Base-by-base conservation (phyloP, 2,888 invertebrate species). In the Margaritifera margaritifera region DNA sequence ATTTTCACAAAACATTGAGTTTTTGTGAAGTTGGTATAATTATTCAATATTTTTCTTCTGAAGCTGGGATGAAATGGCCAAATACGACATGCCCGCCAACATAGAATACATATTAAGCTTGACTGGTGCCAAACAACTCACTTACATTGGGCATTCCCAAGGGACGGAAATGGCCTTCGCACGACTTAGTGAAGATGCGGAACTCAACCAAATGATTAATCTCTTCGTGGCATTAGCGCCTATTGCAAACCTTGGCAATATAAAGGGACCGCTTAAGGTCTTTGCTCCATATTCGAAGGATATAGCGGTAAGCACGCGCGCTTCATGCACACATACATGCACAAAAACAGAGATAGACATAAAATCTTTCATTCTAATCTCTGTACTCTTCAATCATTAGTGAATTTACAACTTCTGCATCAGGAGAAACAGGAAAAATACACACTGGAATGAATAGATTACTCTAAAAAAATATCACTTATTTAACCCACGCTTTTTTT, bases 111-210 rank as follows among this genome's bases (percentile, higher is more conserved):
- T 93, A 20, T 88, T 93, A 55, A 88, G 91, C 5, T 80, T 80
- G 1, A 94, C 95, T 0, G 92, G 92, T 0, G 90, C 92, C 51
- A 78, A 91, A 1, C 90, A 92, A 60, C 84, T 96, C 0, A 92
- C 93, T 80, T 97, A 96, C 87, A 91, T 96, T 58, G 97, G 97
- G 0, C 96, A 97, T 89, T 97, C 96, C 0, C 96, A 97, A 94
- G 97, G 97, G 0, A 90, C 91, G 18, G 71, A 86, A 59, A 87
- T 86, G 19, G 87, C 82, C 22, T 90, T 91, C 74, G 85, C 87
- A 4, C 78, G 84, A 20, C 74, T 90, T 19, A 84, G 83, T 22
- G 64, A 68, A 25, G 73, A 89, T 64, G 75, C 69, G 19, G 74
- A 78, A 25, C 77, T 90, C 19, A 78, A 80, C 6, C 76, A 81